phyloP scores from a whole-genome alignment of 1,140 invertebrate genomes.

The Rhyacophila brunnea region DNA sequence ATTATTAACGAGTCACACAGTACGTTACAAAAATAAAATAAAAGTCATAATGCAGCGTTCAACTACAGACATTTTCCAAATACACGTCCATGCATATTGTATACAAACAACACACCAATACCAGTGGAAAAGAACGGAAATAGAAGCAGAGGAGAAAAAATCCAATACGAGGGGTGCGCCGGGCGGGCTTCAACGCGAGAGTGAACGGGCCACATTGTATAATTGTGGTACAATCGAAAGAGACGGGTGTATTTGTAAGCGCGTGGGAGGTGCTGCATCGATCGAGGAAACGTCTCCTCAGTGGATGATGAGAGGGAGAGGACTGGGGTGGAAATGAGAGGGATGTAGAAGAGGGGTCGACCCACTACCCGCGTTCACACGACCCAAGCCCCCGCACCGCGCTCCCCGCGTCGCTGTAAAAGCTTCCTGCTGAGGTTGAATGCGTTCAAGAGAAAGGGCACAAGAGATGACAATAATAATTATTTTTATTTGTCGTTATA shows the following conservation, averaged over 20 bases:
- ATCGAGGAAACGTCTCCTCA: slow-evolving; percentile 25
- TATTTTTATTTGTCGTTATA: too few relatives aligned
- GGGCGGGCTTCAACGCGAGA: neutral
- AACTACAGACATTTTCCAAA: too few relatives aligned
- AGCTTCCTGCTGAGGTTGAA: neutral
- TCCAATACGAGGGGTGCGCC: slow-evolving; percentile 13
- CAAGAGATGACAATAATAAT: too few relatives aligned
- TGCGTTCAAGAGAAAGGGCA: too few relatives aligned
- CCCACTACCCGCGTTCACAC: slow-evolving; percentile 25
- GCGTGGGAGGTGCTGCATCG: slow-evolving; percentile 35
- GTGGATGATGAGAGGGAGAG: slow-evolving; percentile 1
- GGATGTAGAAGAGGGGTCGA: slow-evolving; percentile 16
- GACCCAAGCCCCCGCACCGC: neutral
- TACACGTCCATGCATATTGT: too few relatives aligned
- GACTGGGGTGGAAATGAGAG: slow-evolving; percentile 3
- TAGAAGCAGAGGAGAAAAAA: slow-evolving; percentile 18
- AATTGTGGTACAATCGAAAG: slow-evolving; percentile 6
- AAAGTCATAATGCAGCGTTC: too few relatives aligned
- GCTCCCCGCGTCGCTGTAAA: neutral
- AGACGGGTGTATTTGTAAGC: slow-evolving; percentile 20
- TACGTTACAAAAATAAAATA: too few relatives aligned
- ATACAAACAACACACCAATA: too few relatives aligned
- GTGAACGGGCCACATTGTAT: neutral
- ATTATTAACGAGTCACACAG: too few relatives aligned
- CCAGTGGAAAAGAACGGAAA: slow-evolving; percentile 4